Percentiles rank a stretch among this genome's conserved stretches.
These are phyloP conservation scores for Charadrius vociferus DNA, from an alignment of 2,113 vertebrate genomes.

Conservation along the genomic window DNA sequence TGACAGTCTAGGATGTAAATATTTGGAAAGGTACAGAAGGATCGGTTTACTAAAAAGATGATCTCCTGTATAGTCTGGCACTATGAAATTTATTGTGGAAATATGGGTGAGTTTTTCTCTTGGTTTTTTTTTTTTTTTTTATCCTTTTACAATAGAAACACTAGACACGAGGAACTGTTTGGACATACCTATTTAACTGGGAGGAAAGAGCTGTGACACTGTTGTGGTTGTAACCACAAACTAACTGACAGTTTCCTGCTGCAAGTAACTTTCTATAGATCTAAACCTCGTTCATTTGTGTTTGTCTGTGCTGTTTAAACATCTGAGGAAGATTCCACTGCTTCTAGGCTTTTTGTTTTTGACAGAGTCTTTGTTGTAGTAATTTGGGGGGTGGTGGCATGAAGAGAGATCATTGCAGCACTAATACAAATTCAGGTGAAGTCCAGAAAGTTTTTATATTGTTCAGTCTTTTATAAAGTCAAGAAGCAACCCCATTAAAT, in stretches of 20 bases:
- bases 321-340: neutral
- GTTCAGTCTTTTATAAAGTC: neutral
- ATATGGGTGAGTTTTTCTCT: neutral
- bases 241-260: slow-evolving; percentile 57
- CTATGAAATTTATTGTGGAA: neutral
- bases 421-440: neutral
- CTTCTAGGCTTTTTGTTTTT: slow-evolving; percentile 5
- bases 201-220: slow-evolving; percentile 31
- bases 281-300: neutral
- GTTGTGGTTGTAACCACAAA: slow-evolving; percentile 57
- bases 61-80: neutral
- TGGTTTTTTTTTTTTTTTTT: neutral
- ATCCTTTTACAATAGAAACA: neutral
- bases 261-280: slow-evolving; percentile 23
- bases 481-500: neutral
- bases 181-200: neutral
- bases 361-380: neutral
- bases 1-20: neutral
- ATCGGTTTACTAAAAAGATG: neutral
- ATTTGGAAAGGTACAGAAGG: neutral
- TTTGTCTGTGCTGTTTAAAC: neutral
- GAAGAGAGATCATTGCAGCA: neutral
- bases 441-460: neutral
- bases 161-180: neutral
- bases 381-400: neutral